Evolutionary conservation across 2,888 invertebrate species (phyloP), one percentile per base, ranked within the genome.

Genomic region (Malachius bipustulatus): DNA sequence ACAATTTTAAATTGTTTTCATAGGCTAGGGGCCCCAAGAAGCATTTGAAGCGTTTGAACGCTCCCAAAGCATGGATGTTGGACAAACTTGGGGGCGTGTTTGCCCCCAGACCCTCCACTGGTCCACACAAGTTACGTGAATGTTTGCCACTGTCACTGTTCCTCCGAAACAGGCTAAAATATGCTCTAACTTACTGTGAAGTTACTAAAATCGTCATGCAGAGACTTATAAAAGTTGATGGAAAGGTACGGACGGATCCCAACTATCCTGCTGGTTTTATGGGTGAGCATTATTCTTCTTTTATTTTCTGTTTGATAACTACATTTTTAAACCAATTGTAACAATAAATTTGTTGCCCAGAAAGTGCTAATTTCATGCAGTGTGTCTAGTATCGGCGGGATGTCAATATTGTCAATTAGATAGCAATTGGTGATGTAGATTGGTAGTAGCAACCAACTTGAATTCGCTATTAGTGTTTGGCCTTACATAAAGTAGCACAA

Each of bases 1-100:
- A n/a, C n/a, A n/a, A n/a, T n/a, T n/a, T n/a, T n/a, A n/a, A 14
- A 31, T 38, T 46, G 40, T 46, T 45, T 46, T 64, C 67, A 11
- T 62, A 89, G 94, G 93, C 89, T 69, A 87, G 97, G 68, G 98
- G 98, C 66, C 96, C 94, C 30, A 96, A 94, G 69, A 96, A 97
- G 74, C 97, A 97, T 71, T 75, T 99, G 75, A 98, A 98, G 82
- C 93, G 98, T 68, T 75, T 98, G 59, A 83, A 88, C 64, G 98
- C 98, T 40, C 98, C 98, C 8, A 96, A 94, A 70, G 90, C 97
- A 84, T 98, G 98, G 98, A 97, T 99, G 96, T 79, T 98, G 76
- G 97, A 96, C 75, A 99, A 98, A 70, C 71, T 97, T 55, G 91
- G 93, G 47, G 97, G 97, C 60, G 91, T 89, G 39, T 97, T 90